Evolutionary conservation across 2,797 vertebrate genomes (phyloP).

Genomic region (Thalassophryne amazonica): DNA sequence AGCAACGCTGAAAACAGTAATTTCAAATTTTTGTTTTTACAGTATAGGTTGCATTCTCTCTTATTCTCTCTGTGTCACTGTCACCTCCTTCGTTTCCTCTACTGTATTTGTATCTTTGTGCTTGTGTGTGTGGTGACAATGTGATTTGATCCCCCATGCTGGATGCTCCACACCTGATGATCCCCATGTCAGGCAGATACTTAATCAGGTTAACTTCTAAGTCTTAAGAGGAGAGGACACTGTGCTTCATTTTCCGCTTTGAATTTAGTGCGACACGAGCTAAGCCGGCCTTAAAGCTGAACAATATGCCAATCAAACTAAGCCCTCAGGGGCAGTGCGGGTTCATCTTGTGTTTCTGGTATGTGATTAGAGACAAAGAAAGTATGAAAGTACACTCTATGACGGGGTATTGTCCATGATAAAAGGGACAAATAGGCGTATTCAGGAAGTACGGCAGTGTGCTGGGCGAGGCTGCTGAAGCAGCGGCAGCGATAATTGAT

Average conservation of each 20-base stretch:
- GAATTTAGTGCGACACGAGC: slow-evolving; percentile 27
- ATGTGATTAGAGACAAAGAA: not conserved
- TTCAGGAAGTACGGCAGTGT: slow-evolving; percentile 27
- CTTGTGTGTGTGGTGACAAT: slow-evolving; percentile 78
- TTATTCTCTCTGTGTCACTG: slow-evolving; percentile 5
- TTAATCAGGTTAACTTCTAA: slow-evolving; percentile 69
- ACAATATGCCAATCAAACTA: slow-evolving; percentile 38
- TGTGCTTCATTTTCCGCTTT: slow-evolving; percentile 39
- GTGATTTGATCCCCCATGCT: slow-evolving; percentile 73
- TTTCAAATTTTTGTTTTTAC: too few species aligned
- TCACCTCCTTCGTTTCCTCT: slow-evolving; percentile 17
- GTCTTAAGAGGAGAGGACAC: slow-evolving; percentile 58
- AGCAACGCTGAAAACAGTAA: too few species aligned
- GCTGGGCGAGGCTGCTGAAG: slow-evolving; percentile 41
- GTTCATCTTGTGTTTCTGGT: not conserved
- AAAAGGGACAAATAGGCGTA: slow-evolving; percentile 23
- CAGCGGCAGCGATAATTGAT: slow-evolving; percentile 72
- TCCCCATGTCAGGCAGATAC: slow-evolving; percentile 60
- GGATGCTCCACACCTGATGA: slow-evolving; percentile 68
- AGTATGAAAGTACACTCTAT: not conserved
- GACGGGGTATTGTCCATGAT: not conserved
- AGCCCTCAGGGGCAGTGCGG: slow-evolving; percentile 24
- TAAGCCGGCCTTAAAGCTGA: slow-evolving; percentile 53
- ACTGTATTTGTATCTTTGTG: slow-evolving; percentile 52
- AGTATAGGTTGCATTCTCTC: too few species aligned